A percentile compares a stretch with the other conserved stretches of the same genome.
These are phyloP conservation scores for Pseudomyrmex concolor DNA, from an alignment of 1,140 invertebrate genomes.

Conservation along the genomic window DNA sequence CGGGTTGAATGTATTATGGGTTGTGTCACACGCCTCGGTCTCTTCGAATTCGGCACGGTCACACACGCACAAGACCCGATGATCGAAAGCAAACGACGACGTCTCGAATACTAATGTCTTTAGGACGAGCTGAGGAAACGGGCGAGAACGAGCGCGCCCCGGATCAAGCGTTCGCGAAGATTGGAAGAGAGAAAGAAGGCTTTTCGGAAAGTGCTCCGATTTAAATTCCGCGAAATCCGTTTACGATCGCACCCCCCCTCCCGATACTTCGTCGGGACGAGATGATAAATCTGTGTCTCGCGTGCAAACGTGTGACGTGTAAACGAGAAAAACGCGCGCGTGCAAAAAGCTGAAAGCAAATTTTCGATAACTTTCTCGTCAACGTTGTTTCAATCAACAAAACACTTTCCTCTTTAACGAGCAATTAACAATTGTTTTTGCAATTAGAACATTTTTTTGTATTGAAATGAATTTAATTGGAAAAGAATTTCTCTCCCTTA, in stretches of 20 bases:
- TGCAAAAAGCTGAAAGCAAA: not conserved
- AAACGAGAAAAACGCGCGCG: not conserved
- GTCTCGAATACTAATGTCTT: conserved; percentile 79
- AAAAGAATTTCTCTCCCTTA: too few relatives aligned
- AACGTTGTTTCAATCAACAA: not conserved
- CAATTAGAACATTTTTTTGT: too few relatives aligned
- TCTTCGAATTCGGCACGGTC: conserved; percentile 76
- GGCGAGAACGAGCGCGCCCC: conserved; percentile 2
- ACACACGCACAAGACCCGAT: conserved; percentile 69
- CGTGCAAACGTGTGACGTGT: conserved; percentile 22
- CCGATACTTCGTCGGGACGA: conserved; percentile 46
- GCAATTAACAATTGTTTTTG: too few relatives aligned
- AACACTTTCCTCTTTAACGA: not conserved
- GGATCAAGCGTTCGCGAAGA: conserved; percentile 2
- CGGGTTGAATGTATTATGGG: conserved; percentile 70
- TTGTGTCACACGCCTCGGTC: conserved; percentile 74
- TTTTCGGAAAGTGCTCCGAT: conserved; percentile 43
- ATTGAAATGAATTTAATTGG: too few relatives aligned
- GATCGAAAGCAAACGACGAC: conserved; percentile 81
- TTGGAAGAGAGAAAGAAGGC: conserved; percentile 22
- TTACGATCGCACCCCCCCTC: conserved; percentile 57
- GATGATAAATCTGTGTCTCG: conserved; percentile 67
- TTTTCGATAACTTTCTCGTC: not conserved
- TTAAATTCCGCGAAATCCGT: conserved; percentile 76
- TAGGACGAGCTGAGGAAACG: conserved; percentile 60